Percentiles rank a stretch among this genome's conserved stretches.
Conservation (phyloP, 2,888 invertebrate species). For the Ariolimax columbianus region DNA sequence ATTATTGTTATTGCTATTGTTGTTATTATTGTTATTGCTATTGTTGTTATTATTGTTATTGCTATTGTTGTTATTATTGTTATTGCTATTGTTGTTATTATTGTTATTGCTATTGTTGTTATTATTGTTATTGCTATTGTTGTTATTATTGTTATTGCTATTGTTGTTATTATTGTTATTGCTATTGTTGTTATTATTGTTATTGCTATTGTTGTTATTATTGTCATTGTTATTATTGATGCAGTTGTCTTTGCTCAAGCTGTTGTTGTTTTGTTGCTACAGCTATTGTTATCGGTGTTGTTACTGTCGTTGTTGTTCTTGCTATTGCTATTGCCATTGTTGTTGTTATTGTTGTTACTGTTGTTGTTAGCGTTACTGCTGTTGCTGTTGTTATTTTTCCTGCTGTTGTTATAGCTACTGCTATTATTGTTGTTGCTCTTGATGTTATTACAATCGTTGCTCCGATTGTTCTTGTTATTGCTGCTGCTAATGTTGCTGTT, state of each 20-base stretch:
- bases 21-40: neutral
- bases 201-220: neutral
- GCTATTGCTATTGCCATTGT: neutral
- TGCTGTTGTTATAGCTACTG: neutral
- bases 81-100: neutral
- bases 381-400: neutral
- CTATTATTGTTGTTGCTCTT: neutral
- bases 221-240: neutral
- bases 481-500: no score
- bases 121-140: neutral
- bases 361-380: neutral
- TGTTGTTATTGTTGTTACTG: neutral
- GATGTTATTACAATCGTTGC: neutral
- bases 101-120: neutral
- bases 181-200: neutral
- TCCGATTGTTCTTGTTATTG: neutral
- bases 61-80: neutral
- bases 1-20: neutral
- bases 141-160: neutral
- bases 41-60: neutral
- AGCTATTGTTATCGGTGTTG: neutral
- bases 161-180: neutral
- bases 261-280: no score
- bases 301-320: neutral
- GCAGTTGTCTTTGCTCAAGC: neutral